Evolutionary conservation across 2,888 invertebrate species (phyloP).

Genomic region (Idaea aversata): DNA sequence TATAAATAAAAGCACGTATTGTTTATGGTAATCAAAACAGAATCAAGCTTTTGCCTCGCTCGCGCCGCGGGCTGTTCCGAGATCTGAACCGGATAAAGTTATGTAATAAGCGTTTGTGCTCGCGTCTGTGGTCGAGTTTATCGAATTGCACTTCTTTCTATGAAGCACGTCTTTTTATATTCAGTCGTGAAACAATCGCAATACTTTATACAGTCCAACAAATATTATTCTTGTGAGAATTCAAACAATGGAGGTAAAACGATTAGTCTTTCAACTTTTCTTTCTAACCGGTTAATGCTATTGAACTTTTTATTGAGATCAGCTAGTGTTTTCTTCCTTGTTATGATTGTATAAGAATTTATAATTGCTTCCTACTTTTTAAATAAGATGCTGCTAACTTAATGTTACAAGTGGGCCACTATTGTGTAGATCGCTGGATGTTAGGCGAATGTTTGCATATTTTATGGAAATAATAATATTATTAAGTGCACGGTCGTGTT

Average conservation of each 20-base stretch:
- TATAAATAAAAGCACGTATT: no score
- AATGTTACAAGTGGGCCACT: no score
- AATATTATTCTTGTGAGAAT: constrained; percentile 15
- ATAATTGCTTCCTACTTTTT: no score
- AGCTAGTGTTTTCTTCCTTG: background rate
- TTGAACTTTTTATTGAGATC: background rate
- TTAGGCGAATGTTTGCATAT: no score
- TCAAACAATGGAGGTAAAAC: background rate
- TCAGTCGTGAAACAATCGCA: constrained; percentile 32
- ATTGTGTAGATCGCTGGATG: no score
- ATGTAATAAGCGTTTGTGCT: background rate
- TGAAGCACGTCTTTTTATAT: constrained; percentile 23
- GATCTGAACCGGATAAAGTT: background rate
- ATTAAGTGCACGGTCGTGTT: no score
- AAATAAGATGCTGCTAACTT: no score
- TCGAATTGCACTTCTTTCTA: constrained; percentile 23
- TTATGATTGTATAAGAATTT: background rate
- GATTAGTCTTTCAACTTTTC: constrained; percentile 29
- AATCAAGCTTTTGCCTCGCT: background rate
- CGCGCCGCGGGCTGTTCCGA: background rate
- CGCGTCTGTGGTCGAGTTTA: constrained; percentile 25
- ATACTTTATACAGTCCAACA: constrained; percentile 3
- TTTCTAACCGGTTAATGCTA: background rate
- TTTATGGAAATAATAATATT: no score
- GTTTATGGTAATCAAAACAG: background rate